Conservation (phyloP, 2,888 invertebrate genomes). For the Cataglyphis livida region DNA sequence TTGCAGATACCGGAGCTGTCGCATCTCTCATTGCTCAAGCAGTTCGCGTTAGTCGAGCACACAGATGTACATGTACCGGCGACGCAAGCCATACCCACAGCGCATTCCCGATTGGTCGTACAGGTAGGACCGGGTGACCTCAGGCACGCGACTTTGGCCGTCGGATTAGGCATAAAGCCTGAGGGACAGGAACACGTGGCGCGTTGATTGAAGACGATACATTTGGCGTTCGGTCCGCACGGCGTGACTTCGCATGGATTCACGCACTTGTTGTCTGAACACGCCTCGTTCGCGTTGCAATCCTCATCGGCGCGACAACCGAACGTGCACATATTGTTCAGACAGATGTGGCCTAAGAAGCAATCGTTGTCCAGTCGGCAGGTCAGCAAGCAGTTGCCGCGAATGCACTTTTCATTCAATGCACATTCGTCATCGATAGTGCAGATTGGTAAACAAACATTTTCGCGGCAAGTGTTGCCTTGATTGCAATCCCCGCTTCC, state of each 20-base stretch:
- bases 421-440: conserved; percentile 93
- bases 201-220: conserved; percentile 92
- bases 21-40: conserved; percentile 94
- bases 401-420: conserved; percentile 94
- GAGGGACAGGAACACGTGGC: conserved; percentile 93
- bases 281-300: conserved; percentile 94
- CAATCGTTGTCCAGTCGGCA: conserved; percentile 97
- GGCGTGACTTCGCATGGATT: conserved; percentile 92
- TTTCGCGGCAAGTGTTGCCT: conserved; percentile 92
- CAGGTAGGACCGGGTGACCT: conserved; percentile 92
- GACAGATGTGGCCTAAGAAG: conserved; percentile 95
- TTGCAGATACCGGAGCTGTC: conserved; percentile 92
- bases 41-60: conserved; percentile 91
- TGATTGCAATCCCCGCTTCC: conserved; percentile 90
- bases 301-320: conserved; percentile 96
- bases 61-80: conserved; percentile 91
- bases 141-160: conserved; percentile 95
- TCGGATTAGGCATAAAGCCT: conserved; percentile 94
- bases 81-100: conserved; percentile 90
- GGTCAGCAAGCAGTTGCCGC: conserved; percentile 93
- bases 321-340: conserved; percentile 93
- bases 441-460: conserved; percentile 93
- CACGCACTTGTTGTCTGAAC: conserved; percentile 92
- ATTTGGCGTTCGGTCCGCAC: conserved; percentile 94
- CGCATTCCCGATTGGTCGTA: conserved; percentile 92